A percentile compares a stretch with the other conserved stretches of the same genome.
Evolutionary conservation across 2,888 invertebrate species (phyloP).

Genomic region (Erebia palarica): DNA sequence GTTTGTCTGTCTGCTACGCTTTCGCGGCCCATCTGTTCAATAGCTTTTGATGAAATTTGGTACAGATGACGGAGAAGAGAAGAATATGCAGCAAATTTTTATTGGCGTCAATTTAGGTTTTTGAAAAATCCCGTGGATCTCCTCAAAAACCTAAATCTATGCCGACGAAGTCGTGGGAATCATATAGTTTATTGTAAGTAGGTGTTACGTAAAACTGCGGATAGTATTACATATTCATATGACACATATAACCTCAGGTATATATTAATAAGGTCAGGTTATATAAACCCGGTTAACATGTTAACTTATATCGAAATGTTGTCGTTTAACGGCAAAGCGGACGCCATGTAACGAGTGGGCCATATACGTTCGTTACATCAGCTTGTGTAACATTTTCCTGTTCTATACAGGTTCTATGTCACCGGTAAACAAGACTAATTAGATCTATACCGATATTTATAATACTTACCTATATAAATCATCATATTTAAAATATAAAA

Average conservation of each 20-base stretch:
- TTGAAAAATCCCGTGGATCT: too few relatives aligned
- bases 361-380: neutral
- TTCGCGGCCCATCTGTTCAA: too few relatives aligned
- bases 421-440: neutral
- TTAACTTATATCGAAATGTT: neutral
- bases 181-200: neutral
- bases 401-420: neutral
- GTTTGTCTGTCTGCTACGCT: too few relatives aligned
- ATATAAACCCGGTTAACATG: conserved; percentile 1
- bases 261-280: conserved; percentile 11
- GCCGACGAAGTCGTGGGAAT: neutral
- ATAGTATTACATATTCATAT: conserved; percentile 7
- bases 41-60: too few relatives aligned
- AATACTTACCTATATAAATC: too few relatives aligned
- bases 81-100: too few relatives aligned
- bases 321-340: conserved; percentile 4
- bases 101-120: too few relatives aligned
- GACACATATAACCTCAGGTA: neutral
- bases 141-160: too few relatives aligned
- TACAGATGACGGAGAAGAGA: too few relatives aligned
- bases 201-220: neutral
- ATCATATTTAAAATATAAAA: too few relatives aligned
- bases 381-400: conserved; percentile 7
- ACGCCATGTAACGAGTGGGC: neutral
- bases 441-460: neutral